Evolutionary conservation across 2,888 invertebrate species (phyloP).

Genomic region (Xestia c-nigrum): DNA sequence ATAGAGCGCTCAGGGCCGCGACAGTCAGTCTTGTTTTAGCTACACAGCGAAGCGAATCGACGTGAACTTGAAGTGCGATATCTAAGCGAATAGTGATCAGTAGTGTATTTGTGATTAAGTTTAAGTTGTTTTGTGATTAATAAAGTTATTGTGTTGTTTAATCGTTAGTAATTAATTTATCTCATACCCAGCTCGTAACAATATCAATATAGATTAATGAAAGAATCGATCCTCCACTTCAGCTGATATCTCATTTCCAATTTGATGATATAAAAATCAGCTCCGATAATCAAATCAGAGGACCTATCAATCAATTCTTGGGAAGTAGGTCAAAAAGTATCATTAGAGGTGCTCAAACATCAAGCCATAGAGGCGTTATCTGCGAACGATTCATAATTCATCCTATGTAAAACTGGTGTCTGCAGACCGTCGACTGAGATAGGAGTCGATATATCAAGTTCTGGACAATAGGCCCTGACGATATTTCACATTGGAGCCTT

Average conservation of each 20-base stretch:
- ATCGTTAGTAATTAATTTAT: too few species aligned
- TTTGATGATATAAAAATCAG: conserved; percentile 18
- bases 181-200: too few species aligned
- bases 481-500: conserved; percentile 74
- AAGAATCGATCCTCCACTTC: not conserved
- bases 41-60: too few species aligned
- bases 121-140: too few species aligned
- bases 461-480: conserved; percentile 74
- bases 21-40: too few species aligned
- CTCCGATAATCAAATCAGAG: conserved; percentile 37
- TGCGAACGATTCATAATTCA: conserved; percentile 61
- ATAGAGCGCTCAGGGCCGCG: too few species aligned
- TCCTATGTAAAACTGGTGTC: conserved; percentile 69
- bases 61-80: too few species aligned
- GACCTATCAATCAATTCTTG: conserved; percentile 49
- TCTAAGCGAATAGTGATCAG: too few species aligned
- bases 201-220: not conserved
- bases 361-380: conserved; percentile 40
- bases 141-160: too few species aligned
- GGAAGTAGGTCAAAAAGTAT: conserved; percentile 44
- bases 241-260: not conserved
- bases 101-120: too few species aligned
- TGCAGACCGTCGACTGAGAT: conserved; percentile 55
- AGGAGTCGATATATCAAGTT: conserved; percentile 75
- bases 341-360: conserved; percentile 54